Evolutionary conservation across 2,888 invertebrate genomes (phyloP), one percentile per base, ranked within the genome.

Genomic region (Pilophorus perplexus): DNA sequence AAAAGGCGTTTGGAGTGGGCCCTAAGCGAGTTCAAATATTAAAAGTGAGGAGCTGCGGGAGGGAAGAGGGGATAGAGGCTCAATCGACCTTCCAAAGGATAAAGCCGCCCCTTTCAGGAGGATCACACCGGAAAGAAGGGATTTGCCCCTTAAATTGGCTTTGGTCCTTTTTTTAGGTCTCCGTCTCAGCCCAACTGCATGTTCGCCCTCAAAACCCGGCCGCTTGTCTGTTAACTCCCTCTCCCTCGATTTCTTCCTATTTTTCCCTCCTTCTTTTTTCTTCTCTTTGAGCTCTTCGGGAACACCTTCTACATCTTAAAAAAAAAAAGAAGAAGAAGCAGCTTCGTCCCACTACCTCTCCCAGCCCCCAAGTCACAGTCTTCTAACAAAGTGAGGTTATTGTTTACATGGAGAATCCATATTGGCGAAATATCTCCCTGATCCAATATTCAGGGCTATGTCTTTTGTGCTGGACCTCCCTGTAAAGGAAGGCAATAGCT

Each of bases 121-220:
- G 64, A 65, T 65, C 64, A 54, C 50, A 52, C 64, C 52, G 54
- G 64, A 65, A 65, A 65, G 64, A 65, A 65, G 64, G 64, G 64
- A 65, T 65, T 65, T 65, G 64, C 64, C 52, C 64, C 44, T 65
- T 54, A 65, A 65, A 54, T 65, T 52, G 64, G 54, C 54, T 65
- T 65, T 40, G 40, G 18, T 42, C 54, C 54, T 44, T 48, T 62
- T 18, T 4, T 14, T 55, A 37, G 55, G 55, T 12, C 16, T 20
- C 20, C 38, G 28, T 18, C 37, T 38, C 25, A 55, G 37, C 55
- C 37, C 22, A 3, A 20, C 55, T 55, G 55, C 55, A 55, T 55
- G 55, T 55, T 55, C 55, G 33, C 22, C 38, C 12, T 38, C 33
- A 55, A 22, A 22, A 23, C 55, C 38, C 27, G 14, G 25, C 52